A percentile compares a stretch with the other conserved stretches of the same genome.
These are phyloP conservation scores for Octodonta nipae DNA, from an alignment of 2,888 invertebrate species.

Conservation along the genomic window DNA sequence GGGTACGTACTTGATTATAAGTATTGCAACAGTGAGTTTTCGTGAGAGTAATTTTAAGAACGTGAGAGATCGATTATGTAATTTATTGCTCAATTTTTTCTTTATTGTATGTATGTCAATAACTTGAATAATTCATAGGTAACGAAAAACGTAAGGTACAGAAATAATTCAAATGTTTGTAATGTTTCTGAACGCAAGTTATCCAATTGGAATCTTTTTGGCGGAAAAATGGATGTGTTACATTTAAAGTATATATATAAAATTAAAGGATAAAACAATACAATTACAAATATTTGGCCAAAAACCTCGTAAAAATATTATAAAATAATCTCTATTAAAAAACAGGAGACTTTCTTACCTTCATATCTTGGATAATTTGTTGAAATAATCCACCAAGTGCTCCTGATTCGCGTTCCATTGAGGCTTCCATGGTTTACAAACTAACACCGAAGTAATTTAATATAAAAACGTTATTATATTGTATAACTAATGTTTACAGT, in stretches of 20 bases:
- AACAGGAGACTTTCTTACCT: slow-evolving; percentile 57
- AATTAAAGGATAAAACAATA: not conserved
- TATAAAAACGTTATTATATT: slow-evolving; percentile 4
- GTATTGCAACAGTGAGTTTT: no score
- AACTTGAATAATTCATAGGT: no score
- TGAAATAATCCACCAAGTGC: slow-evolving; percentile 88
- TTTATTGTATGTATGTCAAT: no score
- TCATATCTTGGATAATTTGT: slow-evolving; percentile 91
- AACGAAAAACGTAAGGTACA: no score
- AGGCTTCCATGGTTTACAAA: slow-evolving; percentile 47
- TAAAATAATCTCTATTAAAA: slow-evolving; percentile 1
- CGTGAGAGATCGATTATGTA: no score
- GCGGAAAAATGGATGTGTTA: not conserved
- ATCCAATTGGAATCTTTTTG: no score
- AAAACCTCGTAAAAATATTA: not conserved
- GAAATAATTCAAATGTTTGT: no score
- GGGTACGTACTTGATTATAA: no score
- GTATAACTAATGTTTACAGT: slow-evolving; percentile 14
- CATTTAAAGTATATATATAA: not conserved
- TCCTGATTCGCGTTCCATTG: slow-evolving; percentile 69
- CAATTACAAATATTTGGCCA: not conserved
- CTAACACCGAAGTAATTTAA: slow-evolving; percentile 7
- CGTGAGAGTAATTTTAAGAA: no score
- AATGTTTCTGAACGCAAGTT: not conserved
- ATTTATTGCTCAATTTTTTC: no score